Evolutionary conservation across 2,888 invertebrate genomes (phyloP).

Genomic region (Acrobasis suavella): DNA sequence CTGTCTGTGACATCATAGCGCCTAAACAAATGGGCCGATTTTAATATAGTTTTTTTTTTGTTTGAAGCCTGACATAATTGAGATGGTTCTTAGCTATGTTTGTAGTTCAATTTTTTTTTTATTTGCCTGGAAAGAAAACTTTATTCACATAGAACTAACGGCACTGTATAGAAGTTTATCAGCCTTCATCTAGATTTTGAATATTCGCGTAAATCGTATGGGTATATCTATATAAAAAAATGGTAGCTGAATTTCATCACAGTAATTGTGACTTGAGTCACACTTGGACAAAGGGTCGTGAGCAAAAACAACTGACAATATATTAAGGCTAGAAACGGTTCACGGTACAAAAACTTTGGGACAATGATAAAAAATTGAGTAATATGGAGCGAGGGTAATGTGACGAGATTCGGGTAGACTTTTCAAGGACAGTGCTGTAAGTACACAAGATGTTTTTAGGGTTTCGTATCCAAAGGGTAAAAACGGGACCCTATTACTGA

Average conservation of each 20-base stretch:
- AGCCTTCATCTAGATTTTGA: not conserved
- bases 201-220: not conserved
- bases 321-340: constrained; percentile 34
- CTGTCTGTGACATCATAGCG: no score
- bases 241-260: not conserved
- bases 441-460: not conserved
- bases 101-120: no score
- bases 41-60: no score
- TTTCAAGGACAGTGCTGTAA: not conserved
- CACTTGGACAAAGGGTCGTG: constrained; percentile 29
- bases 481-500: no score
- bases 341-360: constrained; percentile 36
- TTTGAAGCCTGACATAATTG: no score
- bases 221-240: not conserved
- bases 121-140: no score
- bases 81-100: no score
- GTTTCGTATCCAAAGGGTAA: no score
- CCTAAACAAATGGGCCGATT: no score
- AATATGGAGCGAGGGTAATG: constrained; percentile 13
- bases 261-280: constrained; percentile 13
- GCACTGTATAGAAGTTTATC: not conserved
- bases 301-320: constrained; percentile 27
- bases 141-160: no score
- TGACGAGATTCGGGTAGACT: not conserved
- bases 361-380: constrained; percentile 31